Evolutionary conservation across 2,113 vertebrate genomes (phyloP).

Genomic region (Isurus oxyrinchus): DNA sequence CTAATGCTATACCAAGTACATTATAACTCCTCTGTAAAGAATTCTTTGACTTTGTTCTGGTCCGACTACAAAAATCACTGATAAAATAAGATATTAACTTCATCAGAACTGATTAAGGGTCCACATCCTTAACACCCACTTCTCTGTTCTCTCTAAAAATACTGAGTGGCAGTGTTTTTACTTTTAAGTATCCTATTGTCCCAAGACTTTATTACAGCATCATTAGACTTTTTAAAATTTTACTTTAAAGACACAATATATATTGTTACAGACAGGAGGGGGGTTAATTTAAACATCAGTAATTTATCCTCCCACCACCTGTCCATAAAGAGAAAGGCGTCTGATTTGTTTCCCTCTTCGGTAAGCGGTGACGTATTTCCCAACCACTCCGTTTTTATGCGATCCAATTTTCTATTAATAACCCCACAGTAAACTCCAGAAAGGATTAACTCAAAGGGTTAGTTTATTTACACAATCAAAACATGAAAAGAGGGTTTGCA

Average conservation of each 20-base stretch:
- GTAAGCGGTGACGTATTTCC: too few species aligned
- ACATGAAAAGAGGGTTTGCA: too few species aligned
- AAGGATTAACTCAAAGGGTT: too few species aligned
- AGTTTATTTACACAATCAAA: too few species aligned
- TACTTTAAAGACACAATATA: background rate
- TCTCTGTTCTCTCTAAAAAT: background rate
- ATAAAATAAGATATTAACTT: background rate
- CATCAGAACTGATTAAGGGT: background rate
- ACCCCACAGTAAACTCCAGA: too few species aligned
- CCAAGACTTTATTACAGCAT: background rate
- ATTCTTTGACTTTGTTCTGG: background rate
- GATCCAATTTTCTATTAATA: too few species aligned
- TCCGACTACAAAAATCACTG: background rate
- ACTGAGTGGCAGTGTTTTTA: background rate
- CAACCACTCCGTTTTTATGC: too few species aligned
- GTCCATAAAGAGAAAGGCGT: too few species aligned
- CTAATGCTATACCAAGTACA: background rate
- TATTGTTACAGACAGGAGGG: background rate
- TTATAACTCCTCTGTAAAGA: constrained; percentile 20
- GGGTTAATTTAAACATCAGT: too few species aligned
- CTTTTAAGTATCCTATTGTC: background rate
- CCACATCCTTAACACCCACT: background rate
- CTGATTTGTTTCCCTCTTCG: too few species aligned
- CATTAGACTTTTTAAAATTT: background rate
- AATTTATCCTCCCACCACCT: too few species aligned